These are phyloP conservation scores for Leptinotarsa rubiginosa DNA, from an alignment of 2,888 invertebrate species.

Conservation along the genomic window DNA sequence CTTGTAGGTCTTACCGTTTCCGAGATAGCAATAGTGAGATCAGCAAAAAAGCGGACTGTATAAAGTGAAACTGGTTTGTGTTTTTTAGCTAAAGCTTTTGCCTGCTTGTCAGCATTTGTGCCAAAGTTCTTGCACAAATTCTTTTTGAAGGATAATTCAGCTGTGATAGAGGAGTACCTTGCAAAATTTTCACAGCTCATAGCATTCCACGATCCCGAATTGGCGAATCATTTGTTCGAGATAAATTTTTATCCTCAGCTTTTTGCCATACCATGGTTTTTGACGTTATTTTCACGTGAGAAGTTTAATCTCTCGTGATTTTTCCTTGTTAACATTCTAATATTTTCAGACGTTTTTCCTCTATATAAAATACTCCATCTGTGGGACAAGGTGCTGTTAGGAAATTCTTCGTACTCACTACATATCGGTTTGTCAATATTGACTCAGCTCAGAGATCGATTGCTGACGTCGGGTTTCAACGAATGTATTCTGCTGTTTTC, in stretches of 20 bases:
- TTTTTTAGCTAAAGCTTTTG: conserved; percentile 89
- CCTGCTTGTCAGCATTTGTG: conserved; percentile 94
- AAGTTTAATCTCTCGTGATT: conserved; percentile 51
- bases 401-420: conserved; percentile 92
- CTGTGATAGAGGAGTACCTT: conserved; percentile 96
- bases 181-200: conserved; percentile 97
- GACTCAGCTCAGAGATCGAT: conserved; percentile 84
- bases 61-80: neutral
- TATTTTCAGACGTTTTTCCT: conserved; percentile 91
- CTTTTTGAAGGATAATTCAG: conserved; percentile 96
- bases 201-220: conserved; percentile 92
- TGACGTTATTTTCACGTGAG: conserved; percentile 98
- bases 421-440: conserved; percentile 95
- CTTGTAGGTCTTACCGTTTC: no score
- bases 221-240: conserved; percentile 90
- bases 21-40: no score
- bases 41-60: no score
- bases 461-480: conserved; percentile 94
- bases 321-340: conserved; percentile 15
- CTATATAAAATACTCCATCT: conserved; percentile 96
- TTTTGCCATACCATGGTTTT: conserved; percentile 99
- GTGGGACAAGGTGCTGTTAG: conserved; percentile 96
- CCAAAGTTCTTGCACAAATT: conserved; percentile 97
- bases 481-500: conserved; percentile 98
- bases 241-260: conserved; percentile 97